Base-by-base conservation (phyloP, 1,140 invertebrate species). In the Drosophila rufa region DNA sequence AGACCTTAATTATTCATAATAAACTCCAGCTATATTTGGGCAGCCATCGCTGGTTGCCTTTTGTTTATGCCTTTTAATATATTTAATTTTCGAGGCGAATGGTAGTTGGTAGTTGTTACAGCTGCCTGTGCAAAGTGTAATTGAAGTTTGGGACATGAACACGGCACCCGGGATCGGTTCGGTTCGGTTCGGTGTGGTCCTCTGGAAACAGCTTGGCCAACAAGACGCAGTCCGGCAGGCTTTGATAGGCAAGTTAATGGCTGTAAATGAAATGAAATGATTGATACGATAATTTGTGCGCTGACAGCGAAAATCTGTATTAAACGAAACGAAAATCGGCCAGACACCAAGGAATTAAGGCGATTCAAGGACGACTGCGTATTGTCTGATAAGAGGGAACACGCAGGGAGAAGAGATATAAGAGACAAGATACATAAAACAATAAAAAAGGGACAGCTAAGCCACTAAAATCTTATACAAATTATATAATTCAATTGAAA, bases 1-100 rank as follows among this genome's bases (percentile, higher is more conserved):
- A 64, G 61, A 43, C 61, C 61, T 64, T 64, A 64, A 64, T 64
- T 64, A 64, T 64, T 64, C 61, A 64, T 64, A 64, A 64, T 64
- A 64, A 64, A 64, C 61, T 56, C 61, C 61, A 5, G 48, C 30
- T 40, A 38, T 40, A 62, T 62, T 53, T 53, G 33, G 33, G n/a
- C 15, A 51, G 47, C 60, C 47, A 22, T 12, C 12, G 51, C 19
- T 22, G 8, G 46, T n/a, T 38, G 30, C 17, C 51, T 30, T 55
- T 38, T 38, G 30, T 17, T 30, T 19, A 6, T n/a, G 11, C 4
- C 27, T 30, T 17, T 42, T 55, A 22, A 19, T 55, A 42, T 55
- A 17, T 43, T 43, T 30, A 12, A 43, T 64, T 64, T 33, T 12
- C 19, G 19, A 7, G 7, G 30, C 15, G 36, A 55, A 38, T 51